phyloP scores from a whole-genome alignment of 2,797 vertebrate genomes.

The Buceros bicornis region DNA sequence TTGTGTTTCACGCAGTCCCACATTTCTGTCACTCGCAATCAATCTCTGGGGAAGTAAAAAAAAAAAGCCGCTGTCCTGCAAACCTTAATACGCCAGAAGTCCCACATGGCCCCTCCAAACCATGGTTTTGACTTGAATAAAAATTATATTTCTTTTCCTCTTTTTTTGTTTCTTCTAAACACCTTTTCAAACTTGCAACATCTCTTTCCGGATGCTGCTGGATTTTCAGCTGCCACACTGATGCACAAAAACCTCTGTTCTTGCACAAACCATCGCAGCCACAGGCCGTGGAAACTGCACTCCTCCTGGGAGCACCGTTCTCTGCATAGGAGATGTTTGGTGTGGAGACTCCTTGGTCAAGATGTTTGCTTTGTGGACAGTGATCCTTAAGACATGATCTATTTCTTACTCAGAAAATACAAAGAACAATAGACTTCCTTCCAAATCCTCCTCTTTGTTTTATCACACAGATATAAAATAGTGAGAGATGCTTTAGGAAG shows the following conservation, averaged over 20 bases:
- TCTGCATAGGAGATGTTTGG: neutral
- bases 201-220: neutral
- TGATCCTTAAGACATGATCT: neutral
- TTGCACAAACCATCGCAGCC: neutral
- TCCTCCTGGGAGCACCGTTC: neutral
- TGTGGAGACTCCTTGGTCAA: neutral
- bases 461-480: too few relatives aligned
- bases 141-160: accelerated
- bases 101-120: neutral
- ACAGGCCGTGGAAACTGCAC: neutral
- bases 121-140: neutral
- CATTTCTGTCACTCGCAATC: neutral
- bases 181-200: neutral
- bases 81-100: neutral
- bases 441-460: neutral
- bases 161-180: neutral
- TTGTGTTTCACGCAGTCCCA: neutral
- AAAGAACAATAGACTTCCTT: neutral
- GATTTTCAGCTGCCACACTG: neutral
- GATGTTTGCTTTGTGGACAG: neutral
- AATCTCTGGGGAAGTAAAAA: neutral
- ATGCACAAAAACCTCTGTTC: neutral
- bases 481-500: neutral
- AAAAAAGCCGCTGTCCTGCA: neutral
- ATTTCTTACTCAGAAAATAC: neutral